phyloP scores from a whole-genome alignment of 2,113 vertebrate species.

The Spilogale gracilis region DNA sequence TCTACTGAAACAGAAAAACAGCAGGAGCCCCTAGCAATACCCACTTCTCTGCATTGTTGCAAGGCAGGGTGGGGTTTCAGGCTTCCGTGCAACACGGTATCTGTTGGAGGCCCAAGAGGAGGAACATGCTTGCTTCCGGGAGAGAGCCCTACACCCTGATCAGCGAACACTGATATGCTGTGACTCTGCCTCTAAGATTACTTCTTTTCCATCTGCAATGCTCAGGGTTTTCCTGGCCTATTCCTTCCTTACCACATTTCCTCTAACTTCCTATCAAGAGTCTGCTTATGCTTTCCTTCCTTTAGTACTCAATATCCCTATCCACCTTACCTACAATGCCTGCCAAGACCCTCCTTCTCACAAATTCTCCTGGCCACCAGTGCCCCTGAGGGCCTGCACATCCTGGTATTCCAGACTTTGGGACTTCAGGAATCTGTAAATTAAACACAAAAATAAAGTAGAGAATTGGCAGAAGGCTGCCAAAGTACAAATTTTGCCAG shows the following conservation, averaged over 20 bases:
- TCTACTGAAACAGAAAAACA: background rate
- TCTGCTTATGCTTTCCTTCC: background rate
- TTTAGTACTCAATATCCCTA: background rate
- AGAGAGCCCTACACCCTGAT: background rate
- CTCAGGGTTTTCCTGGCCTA: background rate
- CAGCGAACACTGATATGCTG: background rate
- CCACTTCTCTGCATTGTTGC: background rate
- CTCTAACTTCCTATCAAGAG: background rate
- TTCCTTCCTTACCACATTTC: conserved; percentile 35
- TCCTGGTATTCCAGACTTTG: background rate
- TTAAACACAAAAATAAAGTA: conserved; percentile 31
- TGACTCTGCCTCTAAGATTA: background rate
- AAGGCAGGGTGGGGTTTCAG: background rate
- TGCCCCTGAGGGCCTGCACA: background rate
- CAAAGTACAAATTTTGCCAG: conserved; percentile 5
- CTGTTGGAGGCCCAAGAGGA: background rate
- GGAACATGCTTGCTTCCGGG: background rate
- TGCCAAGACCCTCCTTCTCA: background rate
- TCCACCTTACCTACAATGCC: background rate
- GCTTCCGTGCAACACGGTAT: background rate
- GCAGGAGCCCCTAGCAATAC: background rate
- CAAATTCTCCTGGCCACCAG: background rate
- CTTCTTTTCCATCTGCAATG: background rate
- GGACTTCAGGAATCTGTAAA: background rate
- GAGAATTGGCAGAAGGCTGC: conserved; percentile 6